Conservation (phyloP, 2,113 vertebrate species). For the Coreoperca whiteheadi region DNA sequence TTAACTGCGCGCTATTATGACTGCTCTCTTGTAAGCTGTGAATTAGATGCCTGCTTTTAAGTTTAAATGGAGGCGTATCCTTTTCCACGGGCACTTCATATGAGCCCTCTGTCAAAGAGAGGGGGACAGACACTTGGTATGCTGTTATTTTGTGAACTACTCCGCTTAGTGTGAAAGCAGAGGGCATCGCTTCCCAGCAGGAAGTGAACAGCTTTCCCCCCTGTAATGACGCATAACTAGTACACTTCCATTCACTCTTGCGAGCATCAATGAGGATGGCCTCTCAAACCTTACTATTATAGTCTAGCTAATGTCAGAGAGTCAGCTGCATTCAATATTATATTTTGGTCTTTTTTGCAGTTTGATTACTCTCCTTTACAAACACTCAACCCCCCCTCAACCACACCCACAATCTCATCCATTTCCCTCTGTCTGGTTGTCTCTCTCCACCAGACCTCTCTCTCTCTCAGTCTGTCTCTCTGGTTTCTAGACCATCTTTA, state of each 20-base stretch:
- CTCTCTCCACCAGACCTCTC: conserved; percentile 47
- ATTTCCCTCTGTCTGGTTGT: conserved; percentile 79
- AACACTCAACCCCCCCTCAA: conserved; percentile 64
- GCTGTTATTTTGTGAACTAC: conserved; percentile 84
- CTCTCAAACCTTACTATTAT: conserved; percentile 90
- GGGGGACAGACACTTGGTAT: conserved; percentile 71
- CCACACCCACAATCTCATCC: conserved; percentile 61
- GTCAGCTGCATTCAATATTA: conserved; percentile 87
- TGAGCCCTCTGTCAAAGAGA: conserved; percentile 70
- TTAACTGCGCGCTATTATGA: conserved; percentile 68
- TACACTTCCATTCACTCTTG: conserved; percentile 88
- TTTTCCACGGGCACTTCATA: conserved; percentile 65
- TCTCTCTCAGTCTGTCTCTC: conserved; percentile 78
- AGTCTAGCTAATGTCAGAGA: conserved; percentile 91
- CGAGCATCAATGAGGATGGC: conserved; percentile 86
- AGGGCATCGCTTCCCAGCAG: conserved; percentile 84
- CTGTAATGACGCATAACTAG: conserved; percentile 87
- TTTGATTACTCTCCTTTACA: conserved; percentile 73
- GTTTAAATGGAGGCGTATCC: conserved; percentile 78
- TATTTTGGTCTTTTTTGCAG: conserved; percentile 74
- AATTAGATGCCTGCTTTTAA: conserved; percentile 79
- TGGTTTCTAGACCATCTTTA: conserved; percentile 86
- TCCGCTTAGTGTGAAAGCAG: conserved; percentile 80
- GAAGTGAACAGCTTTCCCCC: conserved; percentile 78
- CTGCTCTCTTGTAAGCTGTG: conserved; percentile 51